Evolutionary conservation across 37 sponge, comb jelly and placozoan genomes (phyloP).

Genomic region (Mnemiopsis leidyi): DNA sequence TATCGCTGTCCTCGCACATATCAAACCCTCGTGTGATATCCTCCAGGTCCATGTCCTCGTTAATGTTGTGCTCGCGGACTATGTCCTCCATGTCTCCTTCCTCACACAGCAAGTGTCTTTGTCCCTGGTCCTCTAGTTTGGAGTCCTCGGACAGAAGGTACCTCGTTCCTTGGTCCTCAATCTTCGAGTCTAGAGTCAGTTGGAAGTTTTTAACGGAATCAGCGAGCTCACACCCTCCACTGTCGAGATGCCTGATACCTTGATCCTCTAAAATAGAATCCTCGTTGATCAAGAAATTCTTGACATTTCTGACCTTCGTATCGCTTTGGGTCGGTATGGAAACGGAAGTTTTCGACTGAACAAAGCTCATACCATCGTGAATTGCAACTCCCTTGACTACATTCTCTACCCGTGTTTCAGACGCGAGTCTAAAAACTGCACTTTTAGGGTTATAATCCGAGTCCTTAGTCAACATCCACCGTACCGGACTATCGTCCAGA

Average conservation of each 20-base stretch:
- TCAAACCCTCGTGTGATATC: slow-evolving; percentile 7
- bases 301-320: slow-evolving; percentile 20
- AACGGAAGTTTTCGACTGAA: background rate
- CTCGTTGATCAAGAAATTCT: background rate
- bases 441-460: slow-evolving; percentile 23
- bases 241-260: slow-evolving; percentile 34
- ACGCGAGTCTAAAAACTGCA: background rate
- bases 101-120: background rate
- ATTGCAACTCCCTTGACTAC: background rate
- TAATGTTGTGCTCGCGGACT: background rate
- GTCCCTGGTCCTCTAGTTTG: slow-evolving; percentile 39
- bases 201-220: background rate
- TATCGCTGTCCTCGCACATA: background rate
- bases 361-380: slow-evolving; percentile 19
- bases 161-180: slow-evolving; percentile 61
- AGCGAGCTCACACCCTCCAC: background rate
- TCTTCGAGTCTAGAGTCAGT: background rate
- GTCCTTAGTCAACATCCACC: background rate
- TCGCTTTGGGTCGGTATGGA: background rate
- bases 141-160: background rate
- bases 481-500: slow-evolving; percentile 29
- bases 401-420: background rate
- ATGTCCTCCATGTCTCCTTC: slow-evolving; percentile 19
- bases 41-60: background rate
- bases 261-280: slow-evolving; percentile 10